Evolutionary conservation across 2,888 invertebrate genomes (phyloP), one percentile per base, ranked within the genome.

Genomic region (Catocala nupta): DNA sequence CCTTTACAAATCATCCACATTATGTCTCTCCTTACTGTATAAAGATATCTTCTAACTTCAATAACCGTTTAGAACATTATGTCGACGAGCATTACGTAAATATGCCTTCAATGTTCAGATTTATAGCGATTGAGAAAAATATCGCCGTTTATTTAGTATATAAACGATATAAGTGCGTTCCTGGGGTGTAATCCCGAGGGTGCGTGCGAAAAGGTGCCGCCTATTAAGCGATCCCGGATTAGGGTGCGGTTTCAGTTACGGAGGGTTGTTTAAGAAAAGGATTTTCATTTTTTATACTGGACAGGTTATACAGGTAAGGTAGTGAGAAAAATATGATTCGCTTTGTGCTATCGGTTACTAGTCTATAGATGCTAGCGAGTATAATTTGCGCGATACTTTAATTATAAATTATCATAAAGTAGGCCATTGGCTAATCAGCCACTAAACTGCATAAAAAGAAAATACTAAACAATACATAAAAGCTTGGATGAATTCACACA

Each of bases 211-310:
- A 55, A 34, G 55, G 59, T 44, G 13, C 9, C 51, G 45, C 44
- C 54, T 66, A 66, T 69, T 73, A 65, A 63, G 61, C 53, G 57
- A 71, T 60, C 39, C 25, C 45, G 64, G 60, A 44, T 68, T 65
- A 48, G 25, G 56, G 58, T 44, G 12, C 6, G 33, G 49, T 33
- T 56, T 16, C 55, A 49, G n/a, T 47, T 16, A 8, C 16, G 16
- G 47, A 13, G 45, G 11, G 45, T 13, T 5, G 6, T 8, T 39
- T 39, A 39, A 7, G 9, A 39, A 39, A 39, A n/a, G 39, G 42
- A 25, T 39, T 25, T 25, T 3, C 25, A 1, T 16, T 0, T 25
- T 25, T 25, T 25, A n/a, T n/a, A n/a, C n/a, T n/a, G n/a, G n/a
- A n/a, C n/a, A n/a, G n/a, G n/a, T n/a, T 25, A 3, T 25, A 25